Evolutionary conservation across 37 sponge, comb jelly and placozoan genomes (phyloP), one percentile per base, ranked within the genome.

Genomic region (Axinella damicornis): DNA sequence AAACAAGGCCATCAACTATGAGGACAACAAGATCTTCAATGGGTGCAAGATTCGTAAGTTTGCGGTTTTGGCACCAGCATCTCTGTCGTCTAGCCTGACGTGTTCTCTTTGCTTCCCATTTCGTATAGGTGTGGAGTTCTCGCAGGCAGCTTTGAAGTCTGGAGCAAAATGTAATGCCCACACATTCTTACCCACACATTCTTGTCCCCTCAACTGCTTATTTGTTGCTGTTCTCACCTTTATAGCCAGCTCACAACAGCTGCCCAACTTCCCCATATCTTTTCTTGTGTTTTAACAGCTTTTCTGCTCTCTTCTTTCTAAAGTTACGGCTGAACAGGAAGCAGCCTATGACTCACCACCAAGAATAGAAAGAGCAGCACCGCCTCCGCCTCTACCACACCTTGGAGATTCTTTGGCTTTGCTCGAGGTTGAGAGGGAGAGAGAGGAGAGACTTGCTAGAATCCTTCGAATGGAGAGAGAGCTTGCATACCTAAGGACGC

Each of bases 141-240:
- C 91, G 17, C 77, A 76, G 37, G 91, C 91, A 35, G 91, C 91
- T 39, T 37, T 81, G 28, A 77, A 91, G 59, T 82, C 91, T 62
- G 91, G 91, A 81, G 91, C 91, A 35, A 91, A 81, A 85, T 77
- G 87, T 85, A 85, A 85, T 41, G 34, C n/a, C n/a, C n/a, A n/a
- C n/a, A 38, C 19, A 14, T 5, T 81, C n/a, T 46, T 46, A 46
- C 4, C 6, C 9, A 12, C 4, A 9, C 46, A 46, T 9, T 46
- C 9, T 4, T 46, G 46, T 46, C n/a, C n/a, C n/a, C n/a, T 46
- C 46, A 46, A 46, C 46, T 46, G 9, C 46, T 9, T 46, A n/a
- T 46, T 46, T 46, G 46, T 46, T 46, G 46, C 9, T 9, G 4
- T 46, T 46, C 46, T 46, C 46, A 46, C 46, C 46, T 46, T 46